A percentile compares a stretch with the other conserved stretches of the same genome.
These are phyloP conservation scores for Aromia moschata DNA, from an alignment of 2,888 invertebrate species.

Conservation along the genomic window DNA sequence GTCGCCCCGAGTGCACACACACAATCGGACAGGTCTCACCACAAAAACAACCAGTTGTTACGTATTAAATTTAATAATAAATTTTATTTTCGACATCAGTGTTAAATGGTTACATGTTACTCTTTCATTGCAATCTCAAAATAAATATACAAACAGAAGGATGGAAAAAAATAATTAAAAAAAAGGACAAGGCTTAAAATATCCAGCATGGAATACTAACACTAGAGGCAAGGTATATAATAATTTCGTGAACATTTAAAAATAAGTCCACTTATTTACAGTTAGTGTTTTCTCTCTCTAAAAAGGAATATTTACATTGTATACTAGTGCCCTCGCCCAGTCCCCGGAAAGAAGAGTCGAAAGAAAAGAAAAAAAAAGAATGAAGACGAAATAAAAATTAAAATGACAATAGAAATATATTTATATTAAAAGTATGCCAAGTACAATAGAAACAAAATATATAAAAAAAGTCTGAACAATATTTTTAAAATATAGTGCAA, in stretches of 20 bases:
- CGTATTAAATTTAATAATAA: constrained; percentile 57
- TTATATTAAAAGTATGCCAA: constrained; percentile 59
- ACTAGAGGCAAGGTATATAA: constrained; percentile 55
- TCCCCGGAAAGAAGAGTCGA: constrained; percentile 35
- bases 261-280: constrained; percentile 35
- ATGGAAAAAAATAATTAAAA: too few species aligned
- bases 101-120: constrained; percentile 57
- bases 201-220: constrained; percentile 41
- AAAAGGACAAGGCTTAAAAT: constrained; percentile 42
- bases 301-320: constrained; percentile 44
- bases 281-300: constrained; percentile 28
- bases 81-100: constrained; percentile 59
- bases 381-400: constrained; percentile 50
- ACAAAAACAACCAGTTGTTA: constrained; percentile 50
- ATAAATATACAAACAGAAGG: constrained; percentile 49
- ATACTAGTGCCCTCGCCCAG: constrained; percentile 39
- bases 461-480: constrained; percentile 53
- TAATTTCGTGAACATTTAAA: constrained; percentile 32
- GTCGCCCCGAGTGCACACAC: constrained; percentile 37
- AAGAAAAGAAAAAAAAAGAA: too few species aligned
- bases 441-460: constrained; percentile 59
- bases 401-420: constrained; percentile 61
- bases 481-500: constrained; percentile 56
- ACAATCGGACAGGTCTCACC: constrained; percentile 46
- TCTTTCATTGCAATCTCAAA: constrained; percentile 47